phyloP scores from a whole-genome alignment of 2,797 vertebrate genomes.

The Falco berigora region DNA sequence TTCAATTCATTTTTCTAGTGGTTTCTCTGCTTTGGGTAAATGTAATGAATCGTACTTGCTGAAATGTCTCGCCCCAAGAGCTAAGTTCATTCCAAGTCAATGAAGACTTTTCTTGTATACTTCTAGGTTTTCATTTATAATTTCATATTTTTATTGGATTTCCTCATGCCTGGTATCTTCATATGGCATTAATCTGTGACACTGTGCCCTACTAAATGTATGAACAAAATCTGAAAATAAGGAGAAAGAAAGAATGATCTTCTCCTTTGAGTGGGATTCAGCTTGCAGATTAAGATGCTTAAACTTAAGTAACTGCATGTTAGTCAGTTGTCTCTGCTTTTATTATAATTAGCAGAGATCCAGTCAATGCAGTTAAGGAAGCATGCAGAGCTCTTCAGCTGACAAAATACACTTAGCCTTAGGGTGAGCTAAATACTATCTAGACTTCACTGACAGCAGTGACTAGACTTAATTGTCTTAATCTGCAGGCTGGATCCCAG shows the following conservation, averaged over 20 bases:
- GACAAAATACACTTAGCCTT: not conserved
- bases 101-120: not conserved
- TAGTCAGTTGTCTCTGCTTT: not conserved
- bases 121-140: not conserved
- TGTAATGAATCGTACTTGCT: not conserved
- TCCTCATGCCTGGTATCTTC: not conserved
- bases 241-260: not conserved
- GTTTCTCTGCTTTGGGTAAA: not conserved
- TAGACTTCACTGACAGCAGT: not conserved
- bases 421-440: not conserved
- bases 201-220: not conserved
- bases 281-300: not conserved
- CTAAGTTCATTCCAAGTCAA: not conserved
- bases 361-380: not conserved
- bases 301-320: not conserved
- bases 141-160: not conserved
- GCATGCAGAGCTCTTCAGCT: not conserved
- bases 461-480: not conserved
- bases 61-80: not conserved
- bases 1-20: not conserved
- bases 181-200: not conserved
- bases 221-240: not conserved
- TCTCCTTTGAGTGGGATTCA: not conserved
- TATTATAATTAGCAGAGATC: slow-evolving; percentile 11
- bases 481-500: not conserved